Evolutionary conservation across 2,797 vertebrate genomes (phyloP).

Genomic region (Muscicapa striata): DNA sequence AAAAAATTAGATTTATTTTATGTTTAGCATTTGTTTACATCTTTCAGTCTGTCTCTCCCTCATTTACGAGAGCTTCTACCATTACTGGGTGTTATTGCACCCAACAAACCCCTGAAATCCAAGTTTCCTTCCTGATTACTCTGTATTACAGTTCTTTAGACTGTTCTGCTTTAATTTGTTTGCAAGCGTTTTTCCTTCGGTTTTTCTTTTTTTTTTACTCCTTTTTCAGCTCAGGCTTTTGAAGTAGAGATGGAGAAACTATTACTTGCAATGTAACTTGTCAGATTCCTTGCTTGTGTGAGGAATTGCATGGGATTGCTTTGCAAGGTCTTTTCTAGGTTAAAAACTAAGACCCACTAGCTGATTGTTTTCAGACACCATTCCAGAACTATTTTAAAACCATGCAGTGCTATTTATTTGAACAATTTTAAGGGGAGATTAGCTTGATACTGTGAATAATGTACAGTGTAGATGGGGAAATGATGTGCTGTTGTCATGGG

Average conservation of each 20-base stretch:
- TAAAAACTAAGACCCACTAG: neutral
- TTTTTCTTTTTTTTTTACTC: neutral
- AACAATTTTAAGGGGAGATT: neutral
- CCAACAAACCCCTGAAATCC: neutral
- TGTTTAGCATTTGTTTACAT: neutral
- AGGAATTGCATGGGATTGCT: neutral
- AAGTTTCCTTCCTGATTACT: neutral
- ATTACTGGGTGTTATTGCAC: neutral
- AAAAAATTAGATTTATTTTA: neutral
- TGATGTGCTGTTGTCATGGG: neutral
- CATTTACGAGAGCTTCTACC: neutral
- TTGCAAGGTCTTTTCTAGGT: constrained; percentile 20
- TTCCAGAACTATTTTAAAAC: neutral
- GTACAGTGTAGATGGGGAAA: neutral
- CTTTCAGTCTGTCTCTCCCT: neutral
- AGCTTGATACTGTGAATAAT: neutral
- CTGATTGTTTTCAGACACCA: constrained; percentile 18
- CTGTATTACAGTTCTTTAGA: neutral
- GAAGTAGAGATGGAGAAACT: neutral
- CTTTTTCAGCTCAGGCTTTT: neutral
- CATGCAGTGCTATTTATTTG: neutral
- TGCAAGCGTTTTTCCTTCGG: neutral
- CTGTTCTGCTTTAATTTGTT: neutral
- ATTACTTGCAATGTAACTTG: neutral
- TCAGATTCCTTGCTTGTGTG: neutral